These are phyloP conservation scores for Troilus luridus DNA, from an alignment of 2,888 invertebrate genomes.

Conservation along the genomic window DNA sequence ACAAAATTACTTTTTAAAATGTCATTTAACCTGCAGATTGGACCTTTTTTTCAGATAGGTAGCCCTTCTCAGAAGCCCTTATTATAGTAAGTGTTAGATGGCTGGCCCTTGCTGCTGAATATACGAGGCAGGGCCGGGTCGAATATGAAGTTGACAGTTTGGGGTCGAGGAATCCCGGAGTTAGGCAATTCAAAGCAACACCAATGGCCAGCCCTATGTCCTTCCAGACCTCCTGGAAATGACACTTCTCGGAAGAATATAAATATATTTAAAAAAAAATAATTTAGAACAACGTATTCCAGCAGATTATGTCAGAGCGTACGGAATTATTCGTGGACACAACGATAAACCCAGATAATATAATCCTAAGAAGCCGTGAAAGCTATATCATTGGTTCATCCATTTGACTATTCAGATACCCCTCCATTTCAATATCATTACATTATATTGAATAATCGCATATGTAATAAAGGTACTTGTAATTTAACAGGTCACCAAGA, in stretches of 20 bases:
- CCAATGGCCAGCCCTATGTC: neutral
- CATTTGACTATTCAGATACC: too few relatives aligned
- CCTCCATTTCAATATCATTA: too few relatives aligned
- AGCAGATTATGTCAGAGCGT: too few relatives aligned
- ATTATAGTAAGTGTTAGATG: neutral
- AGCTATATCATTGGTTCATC: too few relatives aligned
- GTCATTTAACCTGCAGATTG: neutral
- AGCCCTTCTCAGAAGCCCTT: neutral
- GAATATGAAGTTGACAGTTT: neutral
- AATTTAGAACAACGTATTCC: neutral
- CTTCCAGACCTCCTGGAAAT: neutral
- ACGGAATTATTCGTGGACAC: too few relatives aligned
- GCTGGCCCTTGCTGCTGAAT: neutral
- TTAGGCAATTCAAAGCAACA: neutral
- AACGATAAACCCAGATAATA: too few relatives aligned
- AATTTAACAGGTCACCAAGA: too few relatives aligned
- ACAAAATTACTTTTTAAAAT: neutral
- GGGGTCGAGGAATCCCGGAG: neutral
- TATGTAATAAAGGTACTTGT: too few relatives aligned
- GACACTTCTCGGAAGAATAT: neutral
- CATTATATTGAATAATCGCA: too few relatives aligned
- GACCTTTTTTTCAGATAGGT: neutral
- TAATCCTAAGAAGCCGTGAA: too few relatives aligned
- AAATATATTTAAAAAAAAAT: neutral
- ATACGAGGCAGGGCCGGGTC: neutral